Evolutionary conservation across 2,797 vertebrate genomes (phyloP), one percentile per base, ranked within the genome.

Genomic region (Limosa lapponica): DNA sequence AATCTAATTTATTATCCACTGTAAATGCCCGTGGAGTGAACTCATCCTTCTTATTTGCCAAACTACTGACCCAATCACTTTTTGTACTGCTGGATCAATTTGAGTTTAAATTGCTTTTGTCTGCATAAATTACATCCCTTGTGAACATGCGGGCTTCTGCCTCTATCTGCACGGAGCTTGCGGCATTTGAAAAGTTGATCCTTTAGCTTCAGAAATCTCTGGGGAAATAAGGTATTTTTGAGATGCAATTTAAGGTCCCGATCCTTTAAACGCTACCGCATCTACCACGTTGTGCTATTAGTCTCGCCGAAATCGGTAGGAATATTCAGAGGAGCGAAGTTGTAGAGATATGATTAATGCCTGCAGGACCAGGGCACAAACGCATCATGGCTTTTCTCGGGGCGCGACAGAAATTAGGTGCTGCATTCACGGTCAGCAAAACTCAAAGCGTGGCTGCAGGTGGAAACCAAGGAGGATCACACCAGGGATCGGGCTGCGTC

Each of bases 1-100:
- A n/a, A 75, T 85, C 78, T 87, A 64, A 93, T 96, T 94, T 92
- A 93, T 87, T 90, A 90, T 82, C 71, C 81, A 43, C 81, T 72
- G 54, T 73, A 92, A 94, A 93, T 93, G 84, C 70, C 83, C 74
- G 7, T 69, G 73, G 81, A 92, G 77, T 89, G 86, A 92, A 95
- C 71, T 93, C 91, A 91, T 90, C 66, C 78, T 92, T 93, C 81
- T 92, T 89, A 84, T 95, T 95, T 92, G 91, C 91, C 87, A 94
- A 39, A 89, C 91, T 94, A 95, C 78, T 94, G 94, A 93, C 89
- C 82, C 78, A 93, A 93, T 87, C 82, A 66, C 55, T 93, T 95
- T 89, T 82, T 87, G 74, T 61, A 51, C 49, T 73, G 82, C 77
- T 85, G 64, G 91, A 93, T 96, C 94, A 95, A 95, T 94, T 96